phyloP scores from a whole-genome alignment of 2,797 vertebrate species.

The Crax fasciolata region DNA sequence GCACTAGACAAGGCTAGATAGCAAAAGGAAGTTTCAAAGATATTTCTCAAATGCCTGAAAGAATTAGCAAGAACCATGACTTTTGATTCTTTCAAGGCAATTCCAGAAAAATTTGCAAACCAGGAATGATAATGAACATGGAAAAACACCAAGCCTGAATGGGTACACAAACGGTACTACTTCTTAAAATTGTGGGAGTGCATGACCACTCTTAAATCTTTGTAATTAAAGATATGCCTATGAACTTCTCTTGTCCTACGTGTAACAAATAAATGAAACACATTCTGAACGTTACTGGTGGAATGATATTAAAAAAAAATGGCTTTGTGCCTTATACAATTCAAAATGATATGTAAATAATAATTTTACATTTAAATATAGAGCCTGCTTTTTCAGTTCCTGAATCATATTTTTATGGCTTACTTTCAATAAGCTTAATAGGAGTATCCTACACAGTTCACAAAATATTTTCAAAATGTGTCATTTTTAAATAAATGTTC shows the following conservation, averaged over 20 bases:
- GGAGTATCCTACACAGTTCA: slow-evolving; percentile 16
- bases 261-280: background rate
- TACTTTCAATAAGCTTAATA: slow-evolving; percentile 51
- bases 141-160: background rate
- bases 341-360: background rate
- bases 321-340: background rate
- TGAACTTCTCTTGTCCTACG: background rate
- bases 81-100: background rate
- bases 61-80: background rate
- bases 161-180: background rate
- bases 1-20: background rate
- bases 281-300: background rate
- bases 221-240: background rate
- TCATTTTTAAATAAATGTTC: slow-evolving; percentile 38
- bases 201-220: background rate
- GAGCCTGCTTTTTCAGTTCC: background rate
- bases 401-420: slow-evolving; percentile 1
- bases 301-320: background rate
- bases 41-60: background rate
- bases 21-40: background rate
- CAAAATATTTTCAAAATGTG: slow-evolving; percentile 47
- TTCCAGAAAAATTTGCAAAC: background rate
- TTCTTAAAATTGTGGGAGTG: background rate
- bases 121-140: background rate
- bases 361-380: background rate